A percentile compares a stretch with the other conserved stretches of the same genome.
Evolutionary conservation across 2,113 vertebrate species (phyloP).

Genomic region (Pterophyllum scalare): DNA sequence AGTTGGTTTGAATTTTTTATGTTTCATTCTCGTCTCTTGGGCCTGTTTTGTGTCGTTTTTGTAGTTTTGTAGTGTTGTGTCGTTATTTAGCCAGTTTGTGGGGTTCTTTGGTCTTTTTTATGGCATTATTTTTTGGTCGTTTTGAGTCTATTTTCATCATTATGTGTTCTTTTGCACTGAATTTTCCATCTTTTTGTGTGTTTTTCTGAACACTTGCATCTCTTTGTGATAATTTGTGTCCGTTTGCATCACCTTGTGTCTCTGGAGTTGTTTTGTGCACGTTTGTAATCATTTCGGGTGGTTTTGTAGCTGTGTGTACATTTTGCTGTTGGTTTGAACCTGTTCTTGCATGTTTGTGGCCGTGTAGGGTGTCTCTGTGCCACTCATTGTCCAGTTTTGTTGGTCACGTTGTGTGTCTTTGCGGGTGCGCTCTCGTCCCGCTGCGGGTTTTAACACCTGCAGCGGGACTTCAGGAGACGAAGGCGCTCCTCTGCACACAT

Average conservation of each 20-base stretch:
- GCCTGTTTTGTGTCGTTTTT: neutral
- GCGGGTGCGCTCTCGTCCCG: too few species aligned
- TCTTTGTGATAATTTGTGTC: neutral
- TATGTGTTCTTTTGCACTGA: neutral
- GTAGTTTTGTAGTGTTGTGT: neutral
- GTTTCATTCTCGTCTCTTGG: neutral
- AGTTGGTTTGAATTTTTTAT: neutral
- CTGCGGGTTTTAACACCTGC: neutral
- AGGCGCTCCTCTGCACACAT: neutral
- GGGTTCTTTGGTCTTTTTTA: neutral
- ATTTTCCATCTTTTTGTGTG: rapidly evolving
- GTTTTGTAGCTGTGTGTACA: neutral
- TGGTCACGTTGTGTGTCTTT: neutral
- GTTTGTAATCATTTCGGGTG: neutral
- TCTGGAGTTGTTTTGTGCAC: rapidly evolving
- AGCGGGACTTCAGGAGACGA: neutral
- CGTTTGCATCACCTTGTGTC: neutral
- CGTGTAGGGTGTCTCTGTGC: neutral
- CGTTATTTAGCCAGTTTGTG: neutral
- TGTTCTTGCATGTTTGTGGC: neutral
- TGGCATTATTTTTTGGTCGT: neutral
- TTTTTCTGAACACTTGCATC: neutral
- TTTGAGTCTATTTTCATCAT: neutral
- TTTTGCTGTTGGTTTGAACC: rapidly evolving
- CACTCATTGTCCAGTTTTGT: neutral